Conservation (phyloP, 1,140 invertebrate species). For the Monochamus saltuarius region DNA sequence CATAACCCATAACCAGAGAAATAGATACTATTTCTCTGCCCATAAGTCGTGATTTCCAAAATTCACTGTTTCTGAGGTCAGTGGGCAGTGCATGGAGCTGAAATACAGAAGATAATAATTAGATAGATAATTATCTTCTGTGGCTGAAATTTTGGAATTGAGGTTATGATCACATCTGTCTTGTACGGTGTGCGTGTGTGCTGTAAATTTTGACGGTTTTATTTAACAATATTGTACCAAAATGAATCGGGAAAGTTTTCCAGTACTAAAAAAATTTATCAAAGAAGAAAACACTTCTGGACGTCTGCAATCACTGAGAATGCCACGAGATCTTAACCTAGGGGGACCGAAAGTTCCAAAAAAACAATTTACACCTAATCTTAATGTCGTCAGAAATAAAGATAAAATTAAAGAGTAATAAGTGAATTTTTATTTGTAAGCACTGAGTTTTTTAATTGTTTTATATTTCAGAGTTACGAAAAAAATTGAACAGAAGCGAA, state of each 20-base stretch:
- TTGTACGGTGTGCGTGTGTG: too few species aligned
- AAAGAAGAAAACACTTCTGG: not conserved
- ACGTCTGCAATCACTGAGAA: slow-evolving; percentile 37
- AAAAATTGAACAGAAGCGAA: slow-evolving; percentile 26
- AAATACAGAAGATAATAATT: too few species aligned
- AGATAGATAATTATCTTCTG: too few species aligned
- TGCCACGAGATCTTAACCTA: slow-evolving; percentile 42
- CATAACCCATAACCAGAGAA: too few species aligned
- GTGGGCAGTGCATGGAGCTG: too few species aligned
- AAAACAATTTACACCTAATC: slow-evolving; percentile 40
- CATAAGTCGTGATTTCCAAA: too few species aligned
- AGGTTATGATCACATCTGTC: too few species aligned
- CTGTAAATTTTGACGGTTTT: too few species aligned
- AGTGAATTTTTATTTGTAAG: slow-evolving; percentile 14
- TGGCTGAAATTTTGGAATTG: too few species aligned
- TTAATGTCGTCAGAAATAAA: slow-evolving; percentile 41
- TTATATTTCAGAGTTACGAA: slow-evolving; percentile 22
- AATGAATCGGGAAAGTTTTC: slow-evolving; percentile 1
- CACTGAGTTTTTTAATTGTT: slow-evolving; percentile 3
- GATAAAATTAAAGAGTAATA: slow-evolving; percentile 42
- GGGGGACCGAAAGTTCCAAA: slow-evolving; percentile 40
- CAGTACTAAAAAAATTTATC: slow-evolving; percentile 10
- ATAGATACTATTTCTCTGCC: too few species aligned
- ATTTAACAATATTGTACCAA: not conserved
- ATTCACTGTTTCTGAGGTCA: too few species aligned